Evolutionary conservation across 2,113 vertebrate genomes (phyloP), one percentile per base, ranked within the genome.

Genomic region (Otocyon megalotis): DNA sequence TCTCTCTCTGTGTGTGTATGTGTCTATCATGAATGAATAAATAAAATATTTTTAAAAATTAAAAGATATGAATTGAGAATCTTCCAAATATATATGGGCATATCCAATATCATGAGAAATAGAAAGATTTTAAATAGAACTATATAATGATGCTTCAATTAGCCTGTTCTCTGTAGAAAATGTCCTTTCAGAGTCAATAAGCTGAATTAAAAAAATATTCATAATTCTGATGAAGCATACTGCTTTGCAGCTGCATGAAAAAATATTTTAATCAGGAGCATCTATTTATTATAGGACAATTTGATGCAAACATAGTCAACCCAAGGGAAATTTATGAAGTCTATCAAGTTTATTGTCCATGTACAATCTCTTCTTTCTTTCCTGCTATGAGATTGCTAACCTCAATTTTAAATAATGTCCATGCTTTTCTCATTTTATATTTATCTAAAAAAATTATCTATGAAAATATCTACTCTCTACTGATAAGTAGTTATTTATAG

Each of bases 211-310:
- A 69, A 62, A 95, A 54, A 71, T 43, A 82, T 54, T 84, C 10
- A 6, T 67, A 86, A 94, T 84, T 95, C 17, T 90, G 58, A 72
- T 90, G 35, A 96, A 67, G 14, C 15, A 88, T 50, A 20, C 12
- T 84, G 12, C 20, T 87, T 67, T 90, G 12, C 17, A 93, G 56
- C 35, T 95, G 26, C 30, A 56, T 93, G 14, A 53, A 71, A 63
- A 79, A 56, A 32, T n/a, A 37, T 32, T 67, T 92, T 94, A 94
- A 84, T 90, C 48, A 97, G 86, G 20, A 93, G 17, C 48, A 85
- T 65, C 8, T 84, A 56, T 79, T 86, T 93, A 35, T 87, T 77
- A 43, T 77, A 54, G 10, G 24, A 30, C 79, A 74, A 10, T 32
- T 43, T 67, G 54, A 82, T 90, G 43, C 37, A 88, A 95, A 77